Evolutionary conservation across 64 coral and sea anemone genomes (phyloP), one percentile per base, ranked within the genome.

Genomic region (Orbicella faveolata): DNA sequence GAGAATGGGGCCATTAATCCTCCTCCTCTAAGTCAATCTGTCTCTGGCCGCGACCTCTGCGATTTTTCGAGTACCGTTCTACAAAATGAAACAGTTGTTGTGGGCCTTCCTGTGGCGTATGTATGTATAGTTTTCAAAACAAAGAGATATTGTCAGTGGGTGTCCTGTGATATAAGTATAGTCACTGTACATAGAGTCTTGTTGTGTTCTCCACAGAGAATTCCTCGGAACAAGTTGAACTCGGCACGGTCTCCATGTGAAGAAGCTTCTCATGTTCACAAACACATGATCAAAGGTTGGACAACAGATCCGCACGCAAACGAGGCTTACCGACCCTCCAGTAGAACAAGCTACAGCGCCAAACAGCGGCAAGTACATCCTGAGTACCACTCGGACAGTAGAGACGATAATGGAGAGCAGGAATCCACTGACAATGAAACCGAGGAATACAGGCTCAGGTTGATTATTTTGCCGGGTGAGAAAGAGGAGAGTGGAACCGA

Each of bases 231-330:
- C 17, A 93, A 55, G 30, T 82, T 61, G 23, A 88, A 76, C 5
- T 34, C 52, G 18, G 66, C 72, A 52, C 52, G 34, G 4, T 80
- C 87, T 20, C 94, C 94, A 9, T 93, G 91, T 53, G 76, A 93
- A 61, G 94, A 96, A 63, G 63, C 93, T 17, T 87, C 87, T 16
- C 94, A 96, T 65, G 93, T 96, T 33, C 94, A 96, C 61, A 91
- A 83, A 77, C 94, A 96, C 75, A 88, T 86, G 68, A 86, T 96
- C 44, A 96, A 96, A 84, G 94, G 94, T 0, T 96, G 94, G 94
- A 96, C 94, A 13, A 96, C 94, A 41, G 89, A 96, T 74, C 91
- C 94, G 0, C 52, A 88, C 16, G 86, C 94, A 15, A 92, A 93
- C 57, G 83, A 87, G 36, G 82, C 94, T 26, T 96, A 96, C 73